These are phyloP conservation scores for Troides helena DNA, from an alignment of 2,888 invertebrate genomes.

Conservation along the genomic window DNA sequence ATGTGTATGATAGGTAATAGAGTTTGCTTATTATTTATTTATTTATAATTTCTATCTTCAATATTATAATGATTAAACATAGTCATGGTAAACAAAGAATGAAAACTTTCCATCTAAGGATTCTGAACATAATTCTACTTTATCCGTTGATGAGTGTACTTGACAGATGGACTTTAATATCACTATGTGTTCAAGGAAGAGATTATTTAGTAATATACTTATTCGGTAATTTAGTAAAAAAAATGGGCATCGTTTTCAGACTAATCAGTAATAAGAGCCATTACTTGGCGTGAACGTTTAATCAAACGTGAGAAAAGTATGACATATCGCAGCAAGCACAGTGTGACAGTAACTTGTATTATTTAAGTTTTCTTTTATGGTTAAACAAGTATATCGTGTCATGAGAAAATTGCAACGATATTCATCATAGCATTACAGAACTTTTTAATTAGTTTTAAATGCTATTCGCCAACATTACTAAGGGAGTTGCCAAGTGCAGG, in stretches of 20 bases:
- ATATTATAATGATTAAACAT: no score
- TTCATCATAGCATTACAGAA: conserved; percentile 21
- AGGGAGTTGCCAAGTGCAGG: conserved; percentile 8
- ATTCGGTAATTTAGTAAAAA: background rate
- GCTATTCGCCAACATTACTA: conserved; percentile 18
- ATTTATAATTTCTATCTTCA: no score
- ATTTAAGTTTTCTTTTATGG: conserved; percentile 44
- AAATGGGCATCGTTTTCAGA: background rate
- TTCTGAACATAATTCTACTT: no score
- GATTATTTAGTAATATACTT: background rate
- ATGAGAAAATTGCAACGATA: conserved; percentile 37
- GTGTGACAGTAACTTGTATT: conserved; percentile 39
- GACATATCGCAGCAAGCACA: conserved; percentile 58
- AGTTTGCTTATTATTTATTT: no score
- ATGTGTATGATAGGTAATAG: no score
- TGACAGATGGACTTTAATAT: background rate
- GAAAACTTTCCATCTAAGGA: no score
- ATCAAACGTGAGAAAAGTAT: conserved; percentile 70
- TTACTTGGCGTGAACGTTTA: conserved; percentile 43
- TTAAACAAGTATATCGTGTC: conserved; percentile 32
- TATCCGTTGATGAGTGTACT: no score
- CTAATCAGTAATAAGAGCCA: conserved; percentile 30
- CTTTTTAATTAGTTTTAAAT: conserved; percentile 9
- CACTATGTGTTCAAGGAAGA: background rate
- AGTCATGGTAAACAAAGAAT: no score